These are phyloP conservation scores for Intellagama lesueurii DNA, from an alignment of 2,797 vertebrate species.

Conservation along the genomic window DNA sequence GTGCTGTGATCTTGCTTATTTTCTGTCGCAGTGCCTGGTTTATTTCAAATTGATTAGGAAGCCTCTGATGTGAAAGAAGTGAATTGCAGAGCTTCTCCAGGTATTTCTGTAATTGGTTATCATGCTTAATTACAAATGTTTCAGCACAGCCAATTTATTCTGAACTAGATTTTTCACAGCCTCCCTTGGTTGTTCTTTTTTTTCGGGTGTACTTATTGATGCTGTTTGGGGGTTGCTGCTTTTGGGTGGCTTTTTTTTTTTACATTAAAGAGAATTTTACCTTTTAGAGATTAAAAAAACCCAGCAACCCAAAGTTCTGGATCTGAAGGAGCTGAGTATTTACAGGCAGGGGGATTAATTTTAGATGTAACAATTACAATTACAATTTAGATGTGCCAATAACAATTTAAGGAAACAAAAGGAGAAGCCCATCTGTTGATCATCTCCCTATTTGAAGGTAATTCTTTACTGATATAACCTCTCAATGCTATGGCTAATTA, in stretches of 20 bases:
- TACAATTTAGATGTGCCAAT: constrained; percentile 47
- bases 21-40: constrained; percentile 73
- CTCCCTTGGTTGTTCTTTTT: constrained; percentile 66
- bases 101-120: constrained; percentile 82
- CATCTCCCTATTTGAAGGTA: constrained; percentile 46
- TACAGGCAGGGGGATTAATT: constrained; percentile 69
- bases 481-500: constrained; percentile 54
- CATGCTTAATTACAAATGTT: constrained; percentile 81
- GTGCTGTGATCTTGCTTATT: constrained; percentile 82
- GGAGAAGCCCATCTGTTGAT: constrained; percentile 50
- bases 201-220: constrained; percentile 35
- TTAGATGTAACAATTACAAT: constrained; percentile 25
- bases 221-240: not conserved
- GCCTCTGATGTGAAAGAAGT: constrained; percentile 74
- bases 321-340: constrained; percentile 60
- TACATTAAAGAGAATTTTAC: constrained; percentile 48
- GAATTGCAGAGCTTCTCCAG: constrained; percentile 76
- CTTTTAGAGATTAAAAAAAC: constrained; percentile 19
- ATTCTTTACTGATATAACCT: constrained; percentile 34
- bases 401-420: constrained; percentile 62
- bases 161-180: constrained; percentile 69
- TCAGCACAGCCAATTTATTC: constrained; percentile 75
- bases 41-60: constrained; percentile 81
- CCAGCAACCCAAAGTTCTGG: constrained; percentile 23
- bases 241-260: not conserved